Evolutionary conservation across 64 coral and sea anemone species (phyloP).

Genomic region (Montipora sp.): DNA sequence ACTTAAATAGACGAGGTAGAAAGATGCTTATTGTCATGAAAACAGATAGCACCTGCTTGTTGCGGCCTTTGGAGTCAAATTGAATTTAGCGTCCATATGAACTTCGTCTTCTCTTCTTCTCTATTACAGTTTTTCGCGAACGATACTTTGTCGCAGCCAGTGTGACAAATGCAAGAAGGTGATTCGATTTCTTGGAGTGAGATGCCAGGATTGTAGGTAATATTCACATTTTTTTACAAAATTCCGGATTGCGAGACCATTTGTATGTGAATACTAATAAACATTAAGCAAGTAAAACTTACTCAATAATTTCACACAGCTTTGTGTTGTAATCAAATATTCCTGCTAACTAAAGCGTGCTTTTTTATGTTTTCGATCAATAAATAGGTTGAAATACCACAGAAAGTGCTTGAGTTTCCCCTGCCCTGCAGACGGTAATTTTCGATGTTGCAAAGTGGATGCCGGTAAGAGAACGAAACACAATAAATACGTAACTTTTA

Average conservation of each 20-base stretch:
- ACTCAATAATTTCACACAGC: conserved; percentile 2
- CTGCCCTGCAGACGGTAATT: conserved; percentile 39
- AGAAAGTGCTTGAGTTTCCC: conserved; percentile 70
- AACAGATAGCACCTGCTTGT: conserved; percentile 31
- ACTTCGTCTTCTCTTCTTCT: conserved; percentile 2
- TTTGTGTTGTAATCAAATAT: not conserved
- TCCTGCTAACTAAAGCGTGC: not conserved
- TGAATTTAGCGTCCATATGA: conserved; percentile 17
- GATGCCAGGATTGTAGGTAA: conserved; percentile 93
- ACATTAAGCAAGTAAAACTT: conserved; percentile 12
- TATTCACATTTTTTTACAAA: not conserved
- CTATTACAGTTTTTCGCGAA: conserved; percentile 70
- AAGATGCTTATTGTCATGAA: conserved; percentile 45
- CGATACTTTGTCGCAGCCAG: conserved; percentile 76
- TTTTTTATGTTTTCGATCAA: conserved; percentile 15
- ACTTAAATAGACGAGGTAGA: conserved; percentile 28
- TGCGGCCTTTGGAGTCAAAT: conserved; percentile 13
- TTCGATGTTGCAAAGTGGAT: conserved; percentile 47
- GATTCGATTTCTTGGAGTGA: conserved; percentile 85
- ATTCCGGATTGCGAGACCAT: not conserved
- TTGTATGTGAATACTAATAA: conserved; percentile 18
- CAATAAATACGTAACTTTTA: conserved; percentile 78
- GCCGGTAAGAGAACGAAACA: conserved; percentile 57
- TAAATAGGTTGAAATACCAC: conserved; percentile 91
- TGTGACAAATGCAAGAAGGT: conserved; percentile 86